These are phyloP conservation scores for Agrypnia vestita DNA, from an alignment of 1,140 invertebrate species.

Conservation along the genomic window DNA sequence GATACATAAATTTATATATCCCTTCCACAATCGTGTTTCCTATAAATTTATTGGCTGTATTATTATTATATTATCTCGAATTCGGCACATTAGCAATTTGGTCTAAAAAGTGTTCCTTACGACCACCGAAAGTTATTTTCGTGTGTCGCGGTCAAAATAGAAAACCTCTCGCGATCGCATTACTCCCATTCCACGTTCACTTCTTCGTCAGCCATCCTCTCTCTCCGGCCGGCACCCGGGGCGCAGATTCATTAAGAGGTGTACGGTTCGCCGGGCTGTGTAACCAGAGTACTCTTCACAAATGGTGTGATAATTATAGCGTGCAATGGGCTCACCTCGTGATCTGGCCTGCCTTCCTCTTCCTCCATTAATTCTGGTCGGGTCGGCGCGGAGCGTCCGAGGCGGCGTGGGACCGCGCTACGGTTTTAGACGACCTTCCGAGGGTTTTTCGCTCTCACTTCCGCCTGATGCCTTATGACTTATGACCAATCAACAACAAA, in stretches of 20 bases:
- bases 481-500: constrained; percentile 24
- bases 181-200: constrained; percentile 34
- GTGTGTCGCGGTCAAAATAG: constrained; percentile 7
- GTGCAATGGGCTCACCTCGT: constrained; percentile 23
- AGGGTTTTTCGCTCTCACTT: constrained; percentile 17
- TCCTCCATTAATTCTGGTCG: constrained; percentile 29
- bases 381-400: neutral
- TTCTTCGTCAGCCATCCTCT: constrained; percentile 35
- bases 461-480: constrained; percentile 17
- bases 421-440: neutral
- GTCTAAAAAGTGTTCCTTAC: no score
- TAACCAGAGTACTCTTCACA: constrained; percentile 35
- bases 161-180: constrained; percentile 24
- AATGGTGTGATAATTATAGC: constrained; percentile 43
- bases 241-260: constrained; percentile 39
- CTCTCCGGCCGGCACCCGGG: constrained; percentile 28
- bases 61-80: no score
- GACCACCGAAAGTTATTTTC: neutral
- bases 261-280: constrained; percentile 12
- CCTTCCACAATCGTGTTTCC: no score
- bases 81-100: no score
- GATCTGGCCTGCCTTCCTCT: constrained; percentile 33
- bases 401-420: constrained; percentile 2
- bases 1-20: no score
- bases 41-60: no score